Base-by-base conservation (phyloP, 2,797 vertebrate species). In the Strix occidentalis region DNA sequence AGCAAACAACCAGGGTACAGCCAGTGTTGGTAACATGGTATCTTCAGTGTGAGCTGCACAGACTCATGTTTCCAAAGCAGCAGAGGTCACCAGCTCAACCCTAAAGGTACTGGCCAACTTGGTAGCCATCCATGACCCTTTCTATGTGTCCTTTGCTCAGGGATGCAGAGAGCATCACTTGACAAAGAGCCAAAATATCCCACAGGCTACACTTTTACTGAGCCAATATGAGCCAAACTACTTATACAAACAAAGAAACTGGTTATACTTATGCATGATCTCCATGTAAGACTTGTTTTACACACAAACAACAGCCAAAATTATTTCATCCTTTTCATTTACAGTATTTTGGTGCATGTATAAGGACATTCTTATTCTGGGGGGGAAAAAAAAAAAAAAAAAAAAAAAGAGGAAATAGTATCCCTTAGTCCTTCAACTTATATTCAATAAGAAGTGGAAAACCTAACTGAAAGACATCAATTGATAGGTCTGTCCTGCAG, bases 1-100 rank as follows among this genome's bases (percentile, higher is more conserved):
- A 78, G 39, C 31, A 87, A 72, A 57, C 4, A 85, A 48, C 35
- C 37, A 51, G 20, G 31, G 26, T 17, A 63, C 9, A 77, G 51
- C 63, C 1, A 3, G 28, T 0, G 0, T 6, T 28, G 41, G 20
- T 12, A 63, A 29, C 35, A 9, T 0, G 0, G 1, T 8, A 41
- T 45, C 54, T 45, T 56, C 75, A 57, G 17, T 3, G 31, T 28
- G 50, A 93, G 58, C 84, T 56, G 28, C 0, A 1, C 31, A 78
- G 24, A 69, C 6, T 54, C 7, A 4, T 4, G 11, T 61, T 76
- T 74, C 48, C 56, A 60, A 43, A 92, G 25, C 7, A 78, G 16
- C 46, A 74, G 24, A 83, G 31, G 25, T 78, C 16, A 45, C 41
- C 20, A 53, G 33, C 19, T 68, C 57, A 41, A 56, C 93, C 48